Conservation (phyloP, 2,113 vertebrate genomes). For the Thunnus maccoyii region DNA sequence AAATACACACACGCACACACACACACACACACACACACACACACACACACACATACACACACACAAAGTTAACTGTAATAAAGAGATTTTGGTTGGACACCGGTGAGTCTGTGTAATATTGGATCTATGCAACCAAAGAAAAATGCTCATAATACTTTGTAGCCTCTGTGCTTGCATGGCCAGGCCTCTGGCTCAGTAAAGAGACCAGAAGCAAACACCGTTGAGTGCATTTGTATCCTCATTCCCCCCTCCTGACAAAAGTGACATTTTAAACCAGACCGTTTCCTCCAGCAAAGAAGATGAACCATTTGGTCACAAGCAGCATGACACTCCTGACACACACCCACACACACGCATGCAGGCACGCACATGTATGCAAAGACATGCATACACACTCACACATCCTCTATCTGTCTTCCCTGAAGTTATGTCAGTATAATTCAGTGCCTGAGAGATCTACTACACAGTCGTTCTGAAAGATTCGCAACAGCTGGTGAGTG, state of each 20-base stretch:
- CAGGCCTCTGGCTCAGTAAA: constrained; percentile 7
- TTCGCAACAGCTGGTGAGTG: constrained; percentile 76
- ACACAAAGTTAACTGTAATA: background rate
- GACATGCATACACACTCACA: constrained; percentile 6
- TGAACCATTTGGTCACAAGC: constrained; percentile 56
- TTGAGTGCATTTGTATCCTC: constrained; percentile 24
- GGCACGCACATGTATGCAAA: background rate
- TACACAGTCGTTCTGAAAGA: constrained; percentile 45
- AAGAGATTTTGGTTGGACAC: background rate
- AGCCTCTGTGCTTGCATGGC: background rate
- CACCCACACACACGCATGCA: constrained; percentile 27
- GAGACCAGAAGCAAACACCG: constrained; percentile 32
- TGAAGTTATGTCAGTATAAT: constrained; percentile 70
- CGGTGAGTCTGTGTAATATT: constrained; percentile 7
- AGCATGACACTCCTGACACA: constrained; percentile 48
- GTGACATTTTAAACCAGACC: constrained; percentile 67
- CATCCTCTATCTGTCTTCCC: constrained; percentile 49
- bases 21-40: too few relatives aligned
- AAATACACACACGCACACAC: background rate
- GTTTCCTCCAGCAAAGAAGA: constrained; percentile 53
- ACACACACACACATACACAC: too few relatives aligned
- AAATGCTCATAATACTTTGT: constrained; percentile 27
- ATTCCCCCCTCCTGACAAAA: constrained; percentile 48
- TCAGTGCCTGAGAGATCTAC: constrained; percentile 58
- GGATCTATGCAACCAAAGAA: constrained; percentile 8